Base-by-base conservation (phyloP, 1,140 invertebrate genomes). In the Sycophaga agraensis region DNA sequence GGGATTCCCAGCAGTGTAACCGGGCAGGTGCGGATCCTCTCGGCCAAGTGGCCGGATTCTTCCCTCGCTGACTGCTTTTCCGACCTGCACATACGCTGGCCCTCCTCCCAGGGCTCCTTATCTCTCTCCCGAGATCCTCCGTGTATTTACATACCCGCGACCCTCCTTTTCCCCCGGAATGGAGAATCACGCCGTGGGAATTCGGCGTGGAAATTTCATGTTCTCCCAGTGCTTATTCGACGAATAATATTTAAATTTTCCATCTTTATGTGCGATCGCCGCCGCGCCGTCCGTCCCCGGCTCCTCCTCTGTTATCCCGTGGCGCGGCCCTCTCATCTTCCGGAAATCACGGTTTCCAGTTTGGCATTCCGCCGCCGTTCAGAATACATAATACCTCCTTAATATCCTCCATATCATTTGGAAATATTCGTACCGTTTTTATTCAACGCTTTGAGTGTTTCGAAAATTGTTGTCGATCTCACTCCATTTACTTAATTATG, bases 191-290 rank as follows among this genome's bases (percentile, higher is more conserved):
- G 17, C 21, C 34, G 19, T 8, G 58, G 24, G 39, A 59, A 59
- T 59, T 42, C 37, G 40, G 24, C 16, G 53, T 26, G 9, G 31
- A 59, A 51, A 59, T 59, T 53, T 26, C 58, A 28, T 57, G 31
- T 57, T 48, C 55, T 37, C 19, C 43, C n/a, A n/a, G 4, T 28
- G 35, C 34, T 61, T 48, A 54, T 46, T 54, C 50, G 43, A 12
- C n/a, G 42, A 46, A 61, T 54, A 48, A 50, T 56, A 62, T 62
- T 56, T 49, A 56, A 62, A 62, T 62, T 62, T 50, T 62, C 43
- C 51, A 55, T 61, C 50, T 61, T 55, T 48, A 48, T 55, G 40
- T 61, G 24, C 51, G 43, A 55, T 48, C 51, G 34, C 7, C 34
- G 35, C 22, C n/a, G 24, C 26, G 24, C 2, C 48, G n/a, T 21